Evolutionary conservation across 2,888 invertebrate genomes (phyloP).

Genomic region (Linyphia triangularis): DNA sequence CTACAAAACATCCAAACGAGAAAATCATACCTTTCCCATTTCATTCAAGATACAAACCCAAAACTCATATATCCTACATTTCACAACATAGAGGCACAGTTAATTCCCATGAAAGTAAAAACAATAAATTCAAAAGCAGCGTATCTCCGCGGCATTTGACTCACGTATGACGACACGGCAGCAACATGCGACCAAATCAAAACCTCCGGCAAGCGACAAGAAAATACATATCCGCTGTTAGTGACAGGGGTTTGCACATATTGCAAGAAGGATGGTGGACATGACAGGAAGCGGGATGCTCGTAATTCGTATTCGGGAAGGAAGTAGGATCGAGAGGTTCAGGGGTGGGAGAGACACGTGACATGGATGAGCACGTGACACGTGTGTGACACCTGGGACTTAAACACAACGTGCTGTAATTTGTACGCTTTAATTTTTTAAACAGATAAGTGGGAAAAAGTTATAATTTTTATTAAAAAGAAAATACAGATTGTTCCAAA

Average conservation of each 20-base stretch:
- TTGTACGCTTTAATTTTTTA: too few relatives aligned
- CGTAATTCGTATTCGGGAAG: not conserved
- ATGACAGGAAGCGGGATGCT: slow-evolving; percentile 13
- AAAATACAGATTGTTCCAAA: too few relatives aligned
- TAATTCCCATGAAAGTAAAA: not conserved
- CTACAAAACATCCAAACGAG: too few relatives aligned
- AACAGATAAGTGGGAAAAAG: too few relatives aligned
- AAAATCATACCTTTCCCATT: too few relatives aligned
- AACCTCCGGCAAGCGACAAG: not conserved
- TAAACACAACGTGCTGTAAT: too few relatives aligned
- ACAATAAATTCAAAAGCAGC: not conserved
- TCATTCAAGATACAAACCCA: too few relatives aligned
- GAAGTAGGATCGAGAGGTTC: not conserved
- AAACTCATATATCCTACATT: too few relatives aligned
- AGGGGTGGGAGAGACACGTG: not conserved
- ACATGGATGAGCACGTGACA: slow-evolving; percentile 41
- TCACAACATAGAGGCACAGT: not conserved
- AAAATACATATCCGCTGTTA: not conserved
- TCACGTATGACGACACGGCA: slow-evolving; percentile 39
- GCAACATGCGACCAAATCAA: slow-evolving; percentile 32
- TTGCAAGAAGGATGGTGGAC: slow-evolving; percentile 35
- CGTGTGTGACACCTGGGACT: slow-evolving; percentile 60
- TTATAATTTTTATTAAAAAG: too few relatives aligned
- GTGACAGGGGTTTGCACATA: slow-evolving; percentile 17
- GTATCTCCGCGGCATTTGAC: not conserved